These are phyloP conservation scores for Augochlorella aurata DNA, from an alignment of 2,888 invertebrate species.

Conservation along the genomic window DNA sequence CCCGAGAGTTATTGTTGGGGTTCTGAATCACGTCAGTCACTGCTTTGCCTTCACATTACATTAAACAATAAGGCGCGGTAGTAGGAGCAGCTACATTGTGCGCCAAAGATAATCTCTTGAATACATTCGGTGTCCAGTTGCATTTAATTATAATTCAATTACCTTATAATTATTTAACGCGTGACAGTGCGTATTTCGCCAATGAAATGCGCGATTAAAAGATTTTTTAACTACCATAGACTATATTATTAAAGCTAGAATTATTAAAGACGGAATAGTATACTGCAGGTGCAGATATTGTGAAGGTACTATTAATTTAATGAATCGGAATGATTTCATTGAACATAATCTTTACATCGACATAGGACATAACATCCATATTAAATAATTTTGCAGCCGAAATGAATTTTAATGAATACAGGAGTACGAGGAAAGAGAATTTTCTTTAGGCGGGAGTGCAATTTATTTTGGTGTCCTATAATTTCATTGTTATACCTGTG, in stretches of 20 bases:
- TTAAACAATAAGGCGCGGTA: neutral
- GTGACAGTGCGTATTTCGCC: neutral
- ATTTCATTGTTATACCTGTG: neutral
- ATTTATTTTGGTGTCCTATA: neutral
- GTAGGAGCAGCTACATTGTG: neutral
- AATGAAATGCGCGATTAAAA: neutral
- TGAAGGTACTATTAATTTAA: too few species aligned
- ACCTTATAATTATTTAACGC: neutral
- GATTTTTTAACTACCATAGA: neutral
- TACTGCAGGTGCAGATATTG: neutral
- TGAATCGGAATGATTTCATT: too few species aligned
- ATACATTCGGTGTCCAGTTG: neutral
- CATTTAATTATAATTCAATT: neutral
- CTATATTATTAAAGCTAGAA: neutral
- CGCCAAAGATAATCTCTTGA: neutral
- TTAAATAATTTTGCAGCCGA: too few species aligned
- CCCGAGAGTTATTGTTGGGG: neutral
- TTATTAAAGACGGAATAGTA: neutral
- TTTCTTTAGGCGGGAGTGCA: neutral
- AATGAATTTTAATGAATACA: neutral
- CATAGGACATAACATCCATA: neutral
- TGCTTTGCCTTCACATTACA: neutral
- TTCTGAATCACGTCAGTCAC: neutral
- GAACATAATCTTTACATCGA: too few species aligned
- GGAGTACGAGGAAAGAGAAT: neutral